Evolutionary conservation across 2,113 vertebrate species (phyloP), one percentile per base, ranked within the genome.

Genomic region (Microtus montanus): DNA sequence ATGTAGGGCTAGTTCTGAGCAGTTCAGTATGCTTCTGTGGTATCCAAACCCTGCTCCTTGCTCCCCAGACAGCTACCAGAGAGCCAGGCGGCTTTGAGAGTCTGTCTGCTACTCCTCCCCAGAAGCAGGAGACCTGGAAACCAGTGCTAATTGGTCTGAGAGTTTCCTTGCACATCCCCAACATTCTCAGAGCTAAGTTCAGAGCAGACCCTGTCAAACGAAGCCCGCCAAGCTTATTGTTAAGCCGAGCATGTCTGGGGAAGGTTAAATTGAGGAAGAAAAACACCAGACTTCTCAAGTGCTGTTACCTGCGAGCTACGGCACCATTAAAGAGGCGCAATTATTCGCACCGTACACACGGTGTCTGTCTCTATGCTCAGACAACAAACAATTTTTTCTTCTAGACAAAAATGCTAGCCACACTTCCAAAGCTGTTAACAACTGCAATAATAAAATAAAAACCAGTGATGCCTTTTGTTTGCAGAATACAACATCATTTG

Each of bases 171-270:
- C 30, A 54, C 64, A 54, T 87, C 52, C 28, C 5, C 0, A 71
- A 91, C 41, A 64, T 52, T 87, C 54, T 75, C 66, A 33, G 75
- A 78, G 93, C 90, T 89, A 28, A 95, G 90, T 94, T 94, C 90
- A 94, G 71, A 78, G 84, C 68, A 24, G 70, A 77, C 58, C 61
- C 17, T 68, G 90, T 92, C 94, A 82, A 35, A 68, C 13, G 0
- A 20, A 96, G 94, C 74, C 7, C 19, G 64, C 63, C 88, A 77
- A 82, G 77, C 94, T 96, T 92, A 95, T 95, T 92, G 96, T 74
- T 78, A 95, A 79, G 84, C 95, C 63, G 83, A 82, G 68, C 89
- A 89, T 96, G 93, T 85, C 88, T 92, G 82, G 71, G 19, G 75
- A 89, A 96, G 93, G 93, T 93, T 96, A 95, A 95, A 89, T 52